Base-by-base conservation (phyloP, 2,888 invertebrate genomes). In the Electrophaes corylata region DNA sequence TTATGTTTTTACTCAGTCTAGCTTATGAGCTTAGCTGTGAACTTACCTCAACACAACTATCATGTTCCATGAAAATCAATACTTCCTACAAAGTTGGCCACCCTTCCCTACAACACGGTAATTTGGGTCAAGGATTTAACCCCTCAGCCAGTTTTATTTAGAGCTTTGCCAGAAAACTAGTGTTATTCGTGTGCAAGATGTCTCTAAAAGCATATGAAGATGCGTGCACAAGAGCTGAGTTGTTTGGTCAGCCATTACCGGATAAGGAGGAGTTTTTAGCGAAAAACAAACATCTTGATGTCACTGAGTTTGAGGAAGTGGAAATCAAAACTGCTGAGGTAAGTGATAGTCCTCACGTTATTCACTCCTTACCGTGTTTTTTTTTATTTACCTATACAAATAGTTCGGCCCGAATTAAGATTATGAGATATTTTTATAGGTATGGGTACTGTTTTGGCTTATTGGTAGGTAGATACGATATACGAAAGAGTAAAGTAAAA, bases 181-280 rank as follows among this genome's bases (percentile, higher is more conserved):
- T 37, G 41, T 37, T 39, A 39, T 49, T 54, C 50, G 46, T 40
- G 61, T 44, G 2, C 11, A 79, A 66, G 71, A 94, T 94, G 94
- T 91, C 93, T 12, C 92, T 94, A 76, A 93, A 94, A 65, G 94
- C 94, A 12, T 96, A 96, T 73, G 94, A 95, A 82, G 94, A 95
- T 78, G 96, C 96, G 57, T 96, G 96, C 73, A 94, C 95, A 83
- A 91, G 96, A 59, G 96, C 96, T 0, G 96, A 96, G 79, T 84
- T 96, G 47, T 92, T 96, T 65, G 96, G 96, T 0, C 88, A 95
- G 57, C 93, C 94, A 35, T 93, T 93, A 69, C 96, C 96, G 0
- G 92, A 93, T 66, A 92, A 93, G 76, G 94, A 94, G 40, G 94
- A 95, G 60, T 96, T 94, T 82, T 82, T 94, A 74, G 91, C 88